A percentile compares a stretch with the other conserved stretches of the same genome.
Evolutionary conservation across 2,888 invertebrate species (phyloP).

Genomic region (Rambutsinella grinnellia): DNA sequence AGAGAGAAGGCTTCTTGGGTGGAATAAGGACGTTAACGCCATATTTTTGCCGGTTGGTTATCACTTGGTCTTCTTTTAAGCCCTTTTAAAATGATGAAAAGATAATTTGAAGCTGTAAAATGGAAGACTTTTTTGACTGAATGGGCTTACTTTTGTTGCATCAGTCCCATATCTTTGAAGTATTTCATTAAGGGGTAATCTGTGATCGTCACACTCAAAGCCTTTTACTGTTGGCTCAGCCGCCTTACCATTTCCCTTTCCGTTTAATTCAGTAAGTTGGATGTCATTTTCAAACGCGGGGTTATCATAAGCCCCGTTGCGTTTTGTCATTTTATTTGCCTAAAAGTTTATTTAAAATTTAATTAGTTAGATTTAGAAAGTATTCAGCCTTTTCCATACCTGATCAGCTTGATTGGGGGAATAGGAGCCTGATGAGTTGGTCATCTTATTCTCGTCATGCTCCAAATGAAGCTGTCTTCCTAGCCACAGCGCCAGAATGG

Average conservation of each 20-base stretch:
- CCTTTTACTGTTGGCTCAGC: constrained; percentile 3
- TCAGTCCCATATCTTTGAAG: constrained; percentile 52
- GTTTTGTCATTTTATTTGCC: constrained; percentile 12
- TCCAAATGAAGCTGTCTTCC: background rate
- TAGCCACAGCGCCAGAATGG: too few species aligned
- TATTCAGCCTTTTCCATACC: constrained; percentile 5
- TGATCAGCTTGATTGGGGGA: background rate
- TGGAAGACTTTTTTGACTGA: too few species aligned
- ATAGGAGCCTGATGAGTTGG: background rate
- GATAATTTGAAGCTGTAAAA: too few species aligned
- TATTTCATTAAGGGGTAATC: constrained; percentile 48
- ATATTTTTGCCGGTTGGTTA: constrained; percentile 68
- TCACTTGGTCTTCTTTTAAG: constrained; percentile 69
- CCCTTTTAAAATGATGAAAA: constrained; percentile 67
- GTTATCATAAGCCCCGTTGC: constrained; percentile 40
- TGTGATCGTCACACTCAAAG: constrained; percentile 60
- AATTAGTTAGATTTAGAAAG: background rate
- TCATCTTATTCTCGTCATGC: background rate
- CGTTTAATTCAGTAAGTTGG: constrained; percentile 7
- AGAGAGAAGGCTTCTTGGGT: constrained; percentile 71
- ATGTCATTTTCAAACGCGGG: constrained; percentile 51
- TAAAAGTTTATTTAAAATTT: background rate
- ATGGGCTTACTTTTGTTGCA: constrained; percentile 23
- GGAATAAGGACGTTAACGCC: constrained; percentile 71
- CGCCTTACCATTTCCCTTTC: background rate